Conservation (phyloP, 2,888 invertebrate species). For the Ormyrus pomaceus region DNA sequence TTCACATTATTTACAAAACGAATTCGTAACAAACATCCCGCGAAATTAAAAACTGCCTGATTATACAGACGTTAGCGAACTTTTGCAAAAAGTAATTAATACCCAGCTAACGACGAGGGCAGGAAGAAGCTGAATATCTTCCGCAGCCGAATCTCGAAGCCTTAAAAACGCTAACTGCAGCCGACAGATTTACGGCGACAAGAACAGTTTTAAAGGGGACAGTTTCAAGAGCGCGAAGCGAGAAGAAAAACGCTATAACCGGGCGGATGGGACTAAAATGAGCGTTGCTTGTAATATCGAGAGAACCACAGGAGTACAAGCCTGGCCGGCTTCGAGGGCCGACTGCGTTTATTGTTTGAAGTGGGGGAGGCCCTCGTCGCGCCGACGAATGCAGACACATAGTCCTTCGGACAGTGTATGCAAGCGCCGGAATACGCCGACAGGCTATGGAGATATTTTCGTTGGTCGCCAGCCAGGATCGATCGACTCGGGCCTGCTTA, state of each 20-base stretch:
- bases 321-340: conserved; percentile 10
- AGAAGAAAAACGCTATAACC: background rate
- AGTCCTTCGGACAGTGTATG: background rate
- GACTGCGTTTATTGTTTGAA: conserved; percentile 42
- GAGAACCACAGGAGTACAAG: background rate
- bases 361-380: conserved; percentile 16
- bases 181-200: too few species aligned
- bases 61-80: too few species aligned
- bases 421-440: background rate
- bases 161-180: background rate
- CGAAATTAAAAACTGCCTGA: too few species aligned
- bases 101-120: too few species aligned
- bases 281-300: conserved; percentile 27
- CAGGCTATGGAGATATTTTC: background rate
- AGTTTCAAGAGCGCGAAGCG: background rate
- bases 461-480: conserved; percentile 31
- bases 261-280: background rate
- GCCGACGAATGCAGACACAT: background rate
- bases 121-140: too few species aligned
- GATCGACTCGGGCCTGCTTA: conserved; percentile 49
- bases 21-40: too few species aligned
- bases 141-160: background rate
- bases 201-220: too few species aligned
- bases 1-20: too few species aligned
- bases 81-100: too few species aligned